Percentiles rank a stretch among this genome's conserved stretches.
Evolutionary conservation across 1,140 invertebrate species (phyloP).

Genomic region (Maconellicoccus hirsutus): DNA sequence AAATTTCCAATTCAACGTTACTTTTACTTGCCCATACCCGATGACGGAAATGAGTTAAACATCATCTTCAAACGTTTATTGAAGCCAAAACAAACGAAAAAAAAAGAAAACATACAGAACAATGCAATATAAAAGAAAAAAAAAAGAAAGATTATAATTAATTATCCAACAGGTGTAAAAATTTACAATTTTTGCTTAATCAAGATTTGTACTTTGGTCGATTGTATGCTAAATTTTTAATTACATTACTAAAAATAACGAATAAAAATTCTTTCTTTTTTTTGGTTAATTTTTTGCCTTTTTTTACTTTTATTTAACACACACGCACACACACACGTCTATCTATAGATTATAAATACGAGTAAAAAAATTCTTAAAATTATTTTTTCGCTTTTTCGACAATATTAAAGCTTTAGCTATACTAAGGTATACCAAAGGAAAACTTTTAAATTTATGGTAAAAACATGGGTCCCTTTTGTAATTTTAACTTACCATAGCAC

Average conservation of each 20-base stretch:
- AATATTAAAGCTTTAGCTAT: background rate
- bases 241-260: background rate
- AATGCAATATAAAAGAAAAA: slow-evolving; percentile 8
- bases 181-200: slow-evolving; percentile 17
- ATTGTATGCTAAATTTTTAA: slow-evolving; percentile 15
- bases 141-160: slow-evolving; percentile 9
- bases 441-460: slow-evolving; percentile 3
- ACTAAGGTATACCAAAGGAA: background rate
- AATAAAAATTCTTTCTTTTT: slow-evolving; percentile 1
- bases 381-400: background rate
- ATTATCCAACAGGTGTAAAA: slow-evolving; percentile 11
- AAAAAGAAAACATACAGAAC: slow-evolving; percentile 17
- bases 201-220: slow-evolving; percentile 12
- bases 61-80: slow-evolving; percentile 15
- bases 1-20: background rate
- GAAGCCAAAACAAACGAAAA: slow-evolving; percentile 11
- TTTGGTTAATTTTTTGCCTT: background rate
- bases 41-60: background rate
- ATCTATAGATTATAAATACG: background rate
- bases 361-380: slow-evolving; percentile 7
- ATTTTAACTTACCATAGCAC: background rate
- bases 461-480: slow-evolving; percentile 14
- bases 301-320: slow-evolving; percentile 9
- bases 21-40: slow-evolving; percentile 16
- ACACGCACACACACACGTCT: background rate